A percentile compares a stretch with the other conserved stretches of the same genome.
Conservation (phyloP, 2,888 invertebrate genomes). For the Folsomia candida region DNA sequence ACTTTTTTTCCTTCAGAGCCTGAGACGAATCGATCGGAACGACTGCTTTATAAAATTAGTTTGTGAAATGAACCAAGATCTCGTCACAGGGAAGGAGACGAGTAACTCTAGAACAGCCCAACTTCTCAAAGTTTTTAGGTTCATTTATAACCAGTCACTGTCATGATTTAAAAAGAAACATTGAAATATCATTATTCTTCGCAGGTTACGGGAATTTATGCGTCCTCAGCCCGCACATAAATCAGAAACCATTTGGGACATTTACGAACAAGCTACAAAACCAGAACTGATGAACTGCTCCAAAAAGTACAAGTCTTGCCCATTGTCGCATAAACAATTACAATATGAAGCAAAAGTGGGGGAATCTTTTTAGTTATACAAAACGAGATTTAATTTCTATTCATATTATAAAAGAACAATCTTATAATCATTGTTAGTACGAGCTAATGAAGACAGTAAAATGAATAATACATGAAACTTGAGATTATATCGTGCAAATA, state of each 20-base stretch:
- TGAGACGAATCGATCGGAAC: constrained; percentile 25
- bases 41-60: constrained; percentile 34
- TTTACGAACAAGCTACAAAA: constrained; percentile 10
- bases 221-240: not conserved
- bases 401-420: no score
- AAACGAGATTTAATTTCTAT: no score
- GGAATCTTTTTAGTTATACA: no score
- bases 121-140: constrained; percentile 22
- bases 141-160: not conserved
- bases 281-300: not conserved
- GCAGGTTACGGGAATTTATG: not conserved
- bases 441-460: no score
- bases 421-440: no score
- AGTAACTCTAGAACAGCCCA: not conserved
- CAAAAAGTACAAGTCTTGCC: constrained; percentile 21
- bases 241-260: constrained; percentile 13
- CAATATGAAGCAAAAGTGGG: not conserved
- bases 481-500: no score
- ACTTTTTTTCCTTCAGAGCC: constrained; percentile 16
- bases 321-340: constrained; percentile 16
- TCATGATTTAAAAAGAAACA: not conserved
- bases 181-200: no score
- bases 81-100: constrained; percentile 16
- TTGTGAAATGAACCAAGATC: constrained; percentile 27
- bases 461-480: no score